These are phyloP conservation scores for Scelioninae gen. 1 DNA, from an alignment of 2,888 invertebrate genomes.

Conservation along the genomic window DNA sequence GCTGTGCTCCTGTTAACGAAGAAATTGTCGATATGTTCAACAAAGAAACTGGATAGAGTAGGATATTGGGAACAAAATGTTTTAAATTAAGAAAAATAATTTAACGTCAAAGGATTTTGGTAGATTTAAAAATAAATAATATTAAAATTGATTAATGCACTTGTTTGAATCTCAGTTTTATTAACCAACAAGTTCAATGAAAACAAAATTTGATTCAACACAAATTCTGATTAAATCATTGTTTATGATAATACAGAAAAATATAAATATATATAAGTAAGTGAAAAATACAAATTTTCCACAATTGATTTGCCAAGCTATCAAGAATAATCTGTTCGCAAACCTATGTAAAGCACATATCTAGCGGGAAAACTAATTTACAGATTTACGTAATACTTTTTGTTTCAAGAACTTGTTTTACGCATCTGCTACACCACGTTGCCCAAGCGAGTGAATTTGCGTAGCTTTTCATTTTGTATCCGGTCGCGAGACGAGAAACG, in stretches of 20 bases:
- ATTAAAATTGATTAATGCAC: too few species aligned
- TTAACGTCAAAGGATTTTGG: too few species aligned
- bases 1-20: slow-evolving; percentile 57
- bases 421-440: slow-evolving; percentile 57
- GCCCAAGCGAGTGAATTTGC: slow-evolving; percentile 40
- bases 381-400: slow-evolving; percentile 31
- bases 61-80: slow-evolving; percentile 18
- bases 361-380: slow-evolving; percentile 26
- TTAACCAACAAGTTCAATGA: too few species aligned
- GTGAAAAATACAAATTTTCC: too few species aligned
- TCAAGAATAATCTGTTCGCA: neutral
- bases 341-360: neutral
- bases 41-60: slow-evolving; percentile 48
- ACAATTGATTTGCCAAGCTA: neutral
- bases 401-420: slow-evolving; percentile 68
- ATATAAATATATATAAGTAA: too few species aligned
- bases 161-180: too few species aligned
- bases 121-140: too few species aligned
- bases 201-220: too few species aligned
- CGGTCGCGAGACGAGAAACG: slow-evolving; percentile 55
- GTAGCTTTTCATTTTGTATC: slow-evolving; percentile 63
- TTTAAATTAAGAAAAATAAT: too few species aligned
- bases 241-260: too few species aligned
- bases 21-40: slow-evolving; percentile 63
- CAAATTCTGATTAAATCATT: too few species aligned